Conservation (phyloP, 1,140 invertebrate species). For the Meteorus sp. region DNA sequence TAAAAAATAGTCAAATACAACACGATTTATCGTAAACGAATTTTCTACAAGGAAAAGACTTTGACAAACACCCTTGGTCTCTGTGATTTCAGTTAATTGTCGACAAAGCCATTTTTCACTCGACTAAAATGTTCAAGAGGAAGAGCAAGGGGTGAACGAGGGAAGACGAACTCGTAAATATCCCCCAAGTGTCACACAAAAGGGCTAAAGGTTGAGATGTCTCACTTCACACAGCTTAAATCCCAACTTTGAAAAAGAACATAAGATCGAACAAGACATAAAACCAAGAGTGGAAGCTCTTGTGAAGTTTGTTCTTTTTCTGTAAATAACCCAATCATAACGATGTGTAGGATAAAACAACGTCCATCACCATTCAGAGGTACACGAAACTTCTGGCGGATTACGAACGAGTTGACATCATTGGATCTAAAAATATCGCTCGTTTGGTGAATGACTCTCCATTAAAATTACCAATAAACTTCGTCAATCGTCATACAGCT, state of each 20-base stretch:
- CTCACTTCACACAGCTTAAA: constrained; percentile 26
- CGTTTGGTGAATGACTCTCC: too few relatives aligned
- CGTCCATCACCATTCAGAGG: too few relatives aligned
- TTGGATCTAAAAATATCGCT: too few relatives aligned
- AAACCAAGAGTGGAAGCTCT: too few relatives aligned
- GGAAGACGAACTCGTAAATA: constrained; percentile 27
- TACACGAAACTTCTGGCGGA: background rate
- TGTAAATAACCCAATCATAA: constrained; percentile 31
- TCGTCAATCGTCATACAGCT: too few relatives aligned
- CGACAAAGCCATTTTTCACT: constrained; percentile 35
- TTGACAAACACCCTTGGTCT: constrained; percentile 31
- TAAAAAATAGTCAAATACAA: background rate
- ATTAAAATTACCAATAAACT: too few relatives aligned
- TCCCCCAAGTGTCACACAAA: constrained; percentile 18
- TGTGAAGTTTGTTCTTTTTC: constrained; percentile 24
- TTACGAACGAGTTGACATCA: constrained; percentile 15
- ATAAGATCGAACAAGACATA: too few relatives aligned
- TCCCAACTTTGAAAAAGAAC: constrained; percentile 12
- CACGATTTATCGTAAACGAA: background rate
- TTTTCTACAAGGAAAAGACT: constrained; percentile 21
- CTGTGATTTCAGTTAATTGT: constrained; percentile 42
- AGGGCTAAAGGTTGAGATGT: constrained; percentile 34
- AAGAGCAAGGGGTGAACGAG: background rate
- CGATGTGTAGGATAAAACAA: constrained; percentile 25
- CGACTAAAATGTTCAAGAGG: constrained; percentile 20